Percentiles rank a stretch among this genome's conserved stretches.
Evolutionary conservation across 1,140 invertebrate genomes (phyloP).

Genomic region (Camponotus floridanus): DNA sequence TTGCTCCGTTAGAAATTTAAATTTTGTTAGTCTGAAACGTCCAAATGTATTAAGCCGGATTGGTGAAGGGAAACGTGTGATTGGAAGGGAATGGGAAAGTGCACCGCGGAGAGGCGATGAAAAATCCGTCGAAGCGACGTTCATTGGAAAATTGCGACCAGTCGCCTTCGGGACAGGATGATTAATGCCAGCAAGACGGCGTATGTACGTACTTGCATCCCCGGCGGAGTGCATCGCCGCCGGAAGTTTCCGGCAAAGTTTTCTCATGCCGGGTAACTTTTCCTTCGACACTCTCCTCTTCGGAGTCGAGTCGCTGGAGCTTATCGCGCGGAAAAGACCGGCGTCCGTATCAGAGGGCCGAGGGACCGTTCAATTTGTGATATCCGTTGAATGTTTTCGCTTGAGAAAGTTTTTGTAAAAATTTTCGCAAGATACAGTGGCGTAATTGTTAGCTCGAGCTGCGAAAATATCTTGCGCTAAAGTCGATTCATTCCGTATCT

Average conservation of each 20-base stretch:
- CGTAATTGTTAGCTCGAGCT: background rate
- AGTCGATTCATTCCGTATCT: background rate
- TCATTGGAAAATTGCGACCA: constrained; percentile 77
- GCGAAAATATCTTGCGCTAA: background rate
- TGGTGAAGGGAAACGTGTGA: constrained; percentile 36
- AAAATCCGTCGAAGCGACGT: constrained; percentile 74
- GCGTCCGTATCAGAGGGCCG: constrained; percentile 33
- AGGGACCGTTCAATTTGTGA: constrained; percentile 39
- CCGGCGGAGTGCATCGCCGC: constrained; percentile 54
- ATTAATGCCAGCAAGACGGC: constrained; percentile 72
- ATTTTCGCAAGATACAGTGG: constrained; percentile 14
- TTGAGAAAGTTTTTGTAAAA: background rate
- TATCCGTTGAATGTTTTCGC: constrained; percentile 48
- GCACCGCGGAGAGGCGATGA: constrained; percentile 64
- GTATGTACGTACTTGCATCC: constrained; percentile 69
- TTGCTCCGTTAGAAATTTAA: background rate
- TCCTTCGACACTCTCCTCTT: constrained; percentile 56
- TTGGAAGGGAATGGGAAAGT: background rate
- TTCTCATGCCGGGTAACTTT: constrained; percentile 56
- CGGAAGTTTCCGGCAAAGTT: constrained; percentile 65
- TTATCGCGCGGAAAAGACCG: constrained; percentile 47
- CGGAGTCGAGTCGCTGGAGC: background rate
- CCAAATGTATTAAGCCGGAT: background rate
- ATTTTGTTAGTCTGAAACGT: background rate
- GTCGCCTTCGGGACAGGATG: constrained; percentile 72